Evolutionary conservation across 2,888 invertebrate species (phyloP), one percentile per base, ranked within the genome.

Genomic region (Phengaris alcon): DNA sequence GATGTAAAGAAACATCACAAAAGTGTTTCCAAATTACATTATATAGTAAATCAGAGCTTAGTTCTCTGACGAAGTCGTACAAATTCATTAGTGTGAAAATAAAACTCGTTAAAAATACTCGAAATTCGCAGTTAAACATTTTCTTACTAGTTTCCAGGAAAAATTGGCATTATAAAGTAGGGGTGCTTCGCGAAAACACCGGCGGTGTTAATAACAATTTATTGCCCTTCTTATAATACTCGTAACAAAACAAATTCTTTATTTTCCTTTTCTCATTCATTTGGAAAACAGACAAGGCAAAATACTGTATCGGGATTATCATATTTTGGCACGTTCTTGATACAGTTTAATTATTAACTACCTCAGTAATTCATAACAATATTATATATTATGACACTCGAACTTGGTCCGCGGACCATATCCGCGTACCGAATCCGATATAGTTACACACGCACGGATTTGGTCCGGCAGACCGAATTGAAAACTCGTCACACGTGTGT

Each of bases 81-180:
- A 64, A 64, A 64, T 6, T 35, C 22, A 57, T 57, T 59, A 64
- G 22, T 35, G 35, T 35, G 12, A 64, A 64, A 22, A 64, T 35
- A 35, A 64, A 64, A 64, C 35, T 64, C 64, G 44, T 64, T 64
- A 64, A 44, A 59, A 64, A 64, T 10, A 64, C 64, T 64, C 35
- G 13, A 64, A 64, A 64, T 64, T 64, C 64, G 2, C 44, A 64
- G 35, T 12, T 35, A 64, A 64, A 64, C 64, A 64, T 64, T 64
- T 64, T 44, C 13, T 12, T 64, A 35, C 64, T 44, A 64, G 35
- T 44, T 64, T 64, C 35, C 64, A 12, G 44, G 35, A 64, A 64
- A 1, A 6, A 1, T 7, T 7, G 6, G 5, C 8, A 8, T 15
- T 59, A 15, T 22, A 0, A 15, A 7, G 10, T 9, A 22, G 59